These are phyloP conservation scores for Crotophaga sulcirostris DNA, from an alignment of 2,113 vertebrate species.

Conservation along the genomic window DNA sequence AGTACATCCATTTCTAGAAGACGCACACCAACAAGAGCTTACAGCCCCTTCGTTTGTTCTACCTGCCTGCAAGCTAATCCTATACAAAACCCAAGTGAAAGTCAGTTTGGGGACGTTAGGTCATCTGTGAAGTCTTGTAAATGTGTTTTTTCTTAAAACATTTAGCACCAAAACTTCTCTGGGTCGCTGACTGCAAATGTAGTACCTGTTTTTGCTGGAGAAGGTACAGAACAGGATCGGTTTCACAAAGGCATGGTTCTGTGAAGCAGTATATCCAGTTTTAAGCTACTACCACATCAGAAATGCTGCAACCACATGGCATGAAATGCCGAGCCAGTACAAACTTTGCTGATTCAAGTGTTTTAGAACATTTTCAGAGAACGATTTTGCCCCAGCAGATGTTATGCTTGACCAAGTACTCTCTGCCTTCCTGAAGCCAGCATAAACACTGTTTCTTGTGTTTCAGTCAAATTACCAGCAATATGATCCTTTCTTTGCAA, in stretches of 20 bases:
- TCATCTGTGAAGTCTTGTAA: not conserved
- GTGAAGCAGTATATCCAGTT: not conserved
- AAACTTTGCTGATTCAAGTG: not conserved
- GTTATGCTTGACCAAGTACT: conserved; percentile 44
- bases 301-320: not conserved
- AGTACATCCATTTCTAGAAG: not conserved
- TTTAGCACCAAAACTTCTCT: not conserved
- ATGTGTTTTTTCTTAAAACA: not conserved
- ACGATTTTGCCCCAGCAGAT: not conserved
- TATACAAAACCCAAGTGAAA: not conserved
- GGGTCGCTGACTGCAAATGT: not conserved
- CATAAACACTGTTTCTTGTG: not conserved
- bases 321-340: not conserved
- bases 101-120: not conserved
- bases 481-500: not conserved
- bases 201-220: not conserved
- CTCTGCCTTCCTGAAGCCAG: conserved; percentile 33
- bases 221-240: not conserved
- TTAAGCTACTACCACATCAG: not conserved
- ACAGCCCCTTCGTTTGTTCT: not conserved
- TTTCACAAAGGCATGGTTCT: not conserved
- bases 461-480: conserved; percentile 29
- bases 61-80: not conserved
- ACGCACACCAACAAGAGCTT: not conserved
- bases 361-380: not conserved